A percentile compares a stretch with the other conserved stretches of the same genome.
Conservation (phyloP, 1,140 invertebrate species). For the Pissodes strobi region DNA sequence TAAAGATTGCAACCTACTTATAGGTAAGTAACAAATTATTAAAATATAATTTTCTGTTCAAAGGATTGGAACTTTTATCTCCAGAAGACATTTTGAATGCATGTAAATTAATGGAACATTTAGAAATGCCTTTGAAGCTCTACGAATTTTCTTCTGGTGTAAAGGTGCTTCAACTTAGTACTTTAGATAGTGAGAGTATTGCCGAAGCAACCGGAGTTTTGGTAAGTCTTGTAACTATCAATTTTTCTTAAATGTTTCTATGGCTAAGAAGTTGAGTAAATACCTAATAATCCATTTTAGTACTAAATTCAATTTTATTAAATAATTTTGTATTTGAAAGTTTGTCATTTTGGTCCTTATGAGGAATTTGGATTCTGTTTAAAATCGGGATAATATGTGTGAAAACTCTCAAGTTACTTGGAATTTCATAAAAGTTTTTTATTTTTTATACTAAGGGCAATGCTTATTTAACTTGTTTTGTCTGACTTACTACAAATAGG, state of each 20-base stretch:
- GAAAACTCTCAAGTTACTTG: no score
- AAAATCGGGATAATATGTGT: no score
- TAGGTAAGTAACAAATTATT: not conserved
- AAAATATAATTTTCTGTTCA: not conserved
- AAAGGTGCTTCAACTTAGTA: constrained; percentile 82
- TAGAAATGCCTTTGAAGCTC: constrained; percentile 77
- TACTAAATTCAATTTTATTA: not conserved
- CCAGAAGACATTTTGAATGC: constrained; percentile 95
- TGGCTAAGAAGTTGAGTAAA: not conserved
- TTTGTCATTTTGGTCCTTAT: no score
- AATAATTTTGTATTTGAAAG: no score
- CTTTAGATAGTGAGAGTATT: constrained; percentile 77
- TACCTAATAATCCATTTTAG: no score
- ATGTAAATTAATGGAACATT: constrained; percentile 69
- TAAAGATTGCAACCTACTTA: no score
- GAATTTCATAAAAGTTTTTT: no score
- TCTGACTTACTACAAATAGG: no score
- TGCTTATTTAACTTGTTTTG: no score
- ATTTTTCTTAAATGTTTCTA: not conserved
- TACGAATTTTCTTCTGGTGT: constrained; percentile 89
- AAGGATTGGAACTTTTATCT: constrained; percentile 81
- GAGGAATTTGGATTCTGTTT: no score
- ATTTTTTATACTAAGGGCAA: no score
- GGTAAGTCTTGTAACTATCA: constrained; percentile 63
- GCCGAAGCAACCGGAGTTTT: constrained; percentile 71